A percentile compares a stretch with the other conserved stretches of the same genome.
Conservation (phyloP, 2,888 invertebrate genomes). For the Doris montereyensis region DNA sequence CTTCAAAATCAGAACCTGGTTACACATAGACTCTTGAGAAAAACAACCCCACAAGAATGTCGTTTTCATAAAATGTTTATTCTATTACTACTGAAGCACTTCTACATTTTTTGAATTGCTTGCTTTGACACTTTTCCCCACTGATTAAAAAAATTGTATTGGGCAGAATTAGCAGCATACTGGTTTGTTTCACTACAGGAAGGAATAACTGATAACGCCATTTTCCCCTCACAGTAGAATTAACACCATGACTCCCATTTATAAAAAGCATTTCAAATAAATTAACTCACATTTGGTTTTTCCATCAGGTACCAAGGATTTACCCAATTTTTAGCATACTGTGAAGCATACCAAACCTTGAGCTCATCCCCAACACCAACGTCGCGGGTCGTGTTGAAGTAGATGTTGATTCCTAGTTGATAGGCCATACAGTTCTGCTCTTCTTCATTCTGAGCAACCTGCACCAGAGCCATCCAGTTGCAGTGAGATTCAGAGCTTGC, state of each 20-base stretch:
- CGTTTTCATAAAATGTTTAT: no score
- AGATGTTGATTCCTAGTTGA: conserved; percentile 74
- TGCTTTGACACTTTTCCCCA: no score
- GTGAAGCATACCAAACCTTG: conserved; percentile 78
- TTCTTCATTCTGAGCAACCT: conserved; percentile 73
- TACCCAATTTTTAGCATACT: conserved; percentile 76
- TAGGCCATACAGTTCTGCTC: conserved; percentile 79
- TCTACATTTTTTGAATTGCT: no score
- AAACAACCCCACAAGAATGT: no score
- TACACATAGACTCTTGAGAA: no score
- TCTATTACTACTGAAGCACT: no score
- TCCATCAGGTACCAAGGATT: conserved; percentile 59
- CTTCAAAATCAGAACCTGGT: no score
- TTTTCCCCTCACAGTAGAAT: no score
- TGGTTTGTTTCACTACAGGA: no score
- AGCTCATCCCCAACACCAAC: conserved; percentile 75
- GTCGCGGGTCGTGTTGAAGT: conserved; percentile 69
- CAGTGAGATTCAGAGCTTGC: conserved; percentile 76
- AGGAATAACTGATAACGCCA: not conserved
- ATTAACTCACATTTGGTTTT: conserved; percentile 58
- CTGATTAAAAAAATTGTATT: no score
- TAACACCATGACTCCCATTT: no score
- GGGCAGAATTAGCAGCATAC: no score
- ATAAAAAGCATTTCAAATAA: not conserved
- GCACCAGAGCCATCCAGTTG: conserved; percentile 79